phyloP scores from a whole-genome alignment of 2,797 vertebrate species.

The Neostethus bicornis region DNA sequence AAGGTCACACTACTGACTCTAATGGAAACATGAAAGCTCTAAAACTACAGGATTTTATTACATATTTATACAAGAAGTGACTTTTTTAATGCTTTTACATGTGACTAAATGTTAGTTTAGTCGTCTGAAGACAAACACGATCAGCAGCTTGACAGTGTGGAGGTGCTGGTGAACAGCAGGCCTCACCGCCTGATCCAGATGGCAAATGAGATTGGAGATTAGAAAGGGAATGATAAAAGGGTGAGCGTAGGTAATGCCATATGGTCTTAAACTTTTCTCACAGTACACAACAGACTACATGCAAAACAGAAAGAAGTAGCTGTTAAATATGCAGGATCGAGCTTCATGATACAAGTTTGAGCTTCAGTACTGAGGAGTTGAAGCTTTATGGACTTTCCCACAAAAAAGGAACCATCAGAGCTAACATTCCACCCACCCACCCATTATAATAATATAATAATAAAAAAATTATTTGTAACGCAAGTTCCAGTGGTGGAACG shows the following conservation, averaged over 20 bases:
- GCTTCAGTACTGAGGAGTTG: neutral
- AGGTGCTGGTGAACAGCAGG: constrained; percentile 38
- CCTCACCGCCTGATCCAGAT: constrained; percentile 41
- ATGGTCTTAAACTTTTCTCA: constrained; percentile 1
- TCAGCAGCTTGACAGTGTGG: constrained; percentile 1
- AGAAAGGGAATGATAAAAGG: constrained; percentile 29
- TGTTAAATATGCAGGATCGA: constrained; percentile 15
- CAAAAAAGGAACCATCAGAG: too few species aligned
- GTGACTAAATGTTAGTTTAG: neutral
- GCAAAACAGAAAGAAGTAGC: constrained; percentile 3
- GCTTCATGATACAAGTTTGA: neutral
- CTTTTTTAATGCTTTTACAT: constrained; percentile 10
- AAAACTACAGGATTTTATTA: too few species aligned
- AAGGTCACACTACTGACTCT: constrained; percentile 17
- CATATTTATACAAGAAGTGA: neutral
- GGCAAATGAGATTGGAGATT: constrained; percentile 25
- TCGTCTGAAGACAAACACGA: constrained; percentile 12
- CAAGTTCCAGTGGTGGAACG: too few species aligned
- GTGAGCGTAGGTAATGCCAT: constrained; percentile 7
- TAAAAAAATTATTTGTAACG: too few species aligned
- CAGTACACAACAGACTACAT: neutral
- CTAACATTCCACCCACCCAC: too few species aligned
- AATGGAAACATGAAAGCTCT: neutral
- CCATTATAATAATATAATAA: too few species aligned
- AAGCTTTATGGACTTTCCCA: too few species aligned